Evolutionary conservation across 2,113 vertebrate species (phyloP).

Genomic region (Bettongia penicillata): DNA sequence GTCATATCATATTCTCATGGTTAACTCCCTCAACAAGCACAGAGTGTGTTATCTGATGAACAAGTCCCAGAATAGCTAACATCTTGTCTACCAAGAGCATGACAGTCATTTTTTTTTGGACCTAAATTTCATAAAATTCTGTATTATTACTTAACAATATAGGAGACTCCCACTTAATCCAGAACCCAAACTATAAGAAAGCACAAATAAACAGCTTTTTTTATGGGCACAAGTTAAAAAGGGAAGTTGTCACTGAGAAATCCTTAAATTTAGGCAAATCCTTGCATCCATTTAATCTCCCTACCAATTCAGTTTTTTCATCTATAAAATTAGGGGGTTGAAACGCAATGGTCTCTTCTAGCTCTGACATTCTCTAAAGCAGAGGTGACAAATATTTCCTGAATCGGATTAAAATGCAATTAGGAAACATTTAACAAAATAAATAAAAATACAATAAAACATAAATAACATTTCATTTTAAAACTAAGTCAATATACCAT

Average conservation of each 20-base stretch:
- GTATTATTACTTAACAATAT: not conserved
- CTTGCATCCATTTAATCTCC: not conserved
- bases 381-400: not conserved
- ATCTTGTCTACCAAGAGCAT: not conserved
- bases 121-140: not conserved
- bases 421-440: not conserved
- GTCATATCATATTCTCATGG: not conserved
- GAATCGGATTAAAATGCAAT: not conserved
- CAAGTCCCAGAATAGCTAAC: not conserved
- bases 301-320: not conserved
- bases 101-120: not conserved
- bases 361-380: not conserved
- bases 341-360: too few relatives aligned
- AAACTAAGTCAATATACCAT: not conserved
- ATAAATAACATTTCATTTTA: not conserved
- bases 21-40: not conserved
- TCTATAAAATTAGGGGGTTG: not conserved
- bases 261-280: not conserved
- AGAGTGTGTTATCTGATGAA: not conserved
- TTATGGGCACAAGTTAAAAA: not conserved
- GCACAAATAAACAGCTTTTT: not conserved
- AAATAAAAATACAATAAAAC: not conserved
- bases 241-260: not conserved
- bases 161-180: not conserved
- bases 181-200: not conserved